Conservation (phyloP, 2,113 vertebrate genomes). For the Parus major region DNA sequence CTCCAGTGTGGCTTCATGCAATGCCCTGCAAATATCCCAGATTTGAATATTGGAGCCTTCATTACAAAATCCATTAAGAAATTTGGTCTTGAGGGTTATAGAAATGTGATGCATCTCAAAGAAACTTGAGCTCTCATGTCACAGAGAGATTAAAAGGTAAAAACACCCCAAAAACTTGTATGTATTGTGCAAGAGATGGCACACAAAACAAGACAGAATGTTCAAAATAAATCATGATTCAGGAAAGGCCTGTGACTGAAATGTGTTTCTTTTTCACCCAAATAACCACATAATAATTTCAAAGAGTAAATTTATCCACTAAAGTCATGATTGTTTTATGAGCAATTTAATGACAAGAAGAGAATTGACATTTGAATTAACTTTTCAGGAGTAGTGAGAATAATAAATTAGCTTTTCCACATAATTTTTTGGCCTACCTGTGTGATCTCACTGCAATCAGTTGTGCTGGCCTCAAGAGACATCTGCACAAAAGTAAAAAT, state of each 20-base stretch:
- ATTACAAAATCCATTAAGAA: not conserved
- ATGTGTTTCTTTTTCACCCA: not conserved
- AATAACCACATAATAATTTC: not conserved
- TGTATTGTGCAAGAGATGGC: no score
- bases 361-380: constrained; percentile 19
- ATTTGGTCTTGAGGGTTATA: not conserved
- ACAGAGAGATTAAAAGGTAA: not conserved
- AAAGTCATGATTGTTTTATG: not conserved
- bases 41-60: not conserved
- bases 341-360: not conserved
- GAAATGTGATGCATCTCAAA: not conserved
- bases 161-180: accelerated
- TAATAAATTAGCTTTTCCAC: not conserved
- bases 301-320: not conserved
- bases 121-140: not conserved
- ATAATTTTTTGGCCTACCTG: not conserved
- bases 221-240: not conserved
- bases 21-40: not conserved
- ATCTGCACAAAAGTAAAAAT: not conserved
- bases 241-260: not conserved
- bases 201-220: not conserved
- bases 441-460: not conserved
- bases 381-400: not conserved
- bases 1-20: not conserved
- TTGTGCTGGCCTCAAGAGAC: not conserved